Evolutionary conservation across 2,888 invertebrate genomes (phyloP).

Genomic region (Venustoraphidia nigricollis): DNA sequence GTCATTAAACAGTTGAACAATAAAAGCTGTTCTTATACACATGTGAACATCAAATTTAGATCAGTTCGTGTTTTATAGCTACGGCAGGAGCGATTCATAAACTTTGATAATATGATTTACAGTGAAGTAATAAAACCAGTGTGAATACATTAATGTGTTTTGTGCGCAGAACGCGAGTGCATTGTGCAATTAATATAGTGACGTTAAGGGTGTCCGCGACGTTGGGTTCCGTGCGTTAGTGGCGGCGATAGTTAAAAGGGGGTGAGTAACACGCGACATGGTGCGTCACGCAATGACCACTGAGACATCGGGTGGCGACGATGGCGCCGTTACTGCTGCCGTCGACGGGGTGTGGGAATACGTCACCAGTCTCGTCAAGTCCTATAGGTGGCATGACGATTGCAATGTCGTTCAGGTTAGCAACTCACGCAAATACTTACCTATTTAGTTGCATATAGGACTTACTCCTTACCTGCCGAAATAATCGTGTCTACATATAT

Average conservation of each 20-base stretch:
- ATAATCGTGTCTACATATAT: background rate
- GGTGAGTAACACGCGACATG: conserved; percentile 14
- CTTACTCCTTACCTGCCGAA: background rate
- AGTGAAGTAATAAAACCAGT: too few species aligned
- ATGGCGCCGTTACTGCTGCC: conserved; percentile 29
- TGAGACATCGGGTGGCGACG: conserved; percentile 33
- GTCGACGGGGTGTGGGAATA: conserved; percentile 50
- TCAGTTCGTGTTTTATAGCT: too few species aligned
- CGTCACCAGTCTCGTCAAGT: conserved; percentile 46
- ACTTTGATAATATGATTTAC: too few species aligned
- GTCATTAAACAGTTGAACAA: too few species aligned
- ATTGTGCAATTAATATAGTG: background rate
- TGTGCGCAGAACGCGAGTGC: background rate
- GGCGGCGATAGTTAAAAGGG: conserved; percentile 2
- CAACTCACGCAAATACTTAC: conserved; percentile 23
- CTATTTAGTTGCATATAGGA: background rate
- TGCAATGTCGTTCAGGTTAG: conserved; percentile 34
- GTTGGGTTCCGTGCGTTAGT: conserved; percentile 9
- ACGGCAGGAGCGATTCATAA: too few species aligned
- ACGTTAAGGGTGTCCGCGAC: conserved; percentile 5
- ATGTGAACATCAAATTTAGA: too few species aligned
- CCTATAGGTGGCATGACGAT: conserved; percentile 21
- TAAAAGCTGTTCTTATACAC: too few species aligned
- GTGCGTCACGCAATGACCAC: conserved; percentile 27
- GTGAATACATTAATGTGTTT: background rate